Conservation (phyloP, 2,888 invertebrate genomes). For the Phortica okadai region DNA sequence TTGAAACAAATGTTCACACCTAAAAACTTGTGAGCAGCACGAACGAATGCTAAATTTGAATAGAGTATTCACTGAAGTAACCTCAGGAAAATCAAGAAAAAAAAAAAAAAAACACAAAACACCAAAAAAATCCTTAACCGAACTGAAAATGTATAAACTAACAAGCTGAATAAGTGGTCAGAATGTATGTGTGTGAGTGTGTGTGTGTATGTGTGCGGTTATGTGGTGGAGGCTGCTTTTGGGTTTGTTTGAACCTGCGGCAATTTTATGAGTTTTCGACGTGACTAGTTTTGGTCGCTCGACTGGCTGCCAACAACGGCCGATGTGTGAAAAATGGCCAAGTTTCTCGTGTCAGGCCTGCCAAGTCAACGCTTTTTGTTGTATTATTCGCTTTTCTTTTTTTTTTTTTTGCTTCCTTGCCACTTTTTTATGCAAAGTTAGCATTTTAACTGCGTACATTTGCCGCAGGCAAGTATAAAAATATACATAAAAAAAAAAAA, state of each 20-base stretch:
- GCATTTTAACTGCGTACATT: conserved; percentile 32
- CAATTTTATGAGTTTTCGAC: conserved; percentile 60
- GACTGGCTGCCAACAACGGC: conserved; percentile 9
- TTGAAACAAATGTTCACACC: conserved; percentile 63
- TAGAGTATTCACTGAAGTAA: neutral
- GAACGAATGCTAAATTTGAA: conserved; percentile 8
- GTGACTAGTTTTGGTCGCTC: conserved; percentile 58
- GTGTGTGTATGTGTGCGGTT: neutral
- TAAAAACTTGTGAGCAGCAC: conserved; percentile 41
- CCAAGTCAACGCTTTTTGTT: neutral
- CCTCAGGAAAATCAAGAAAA: neutral
- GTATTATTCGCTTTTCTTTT: neutral
- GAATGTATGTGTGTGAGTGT: neutral
- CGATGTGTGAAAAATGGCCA: conserved; percentile 33
- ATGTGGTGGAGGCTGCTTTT: conserved; percentile 28
- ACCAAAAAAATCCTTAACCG: neutral
- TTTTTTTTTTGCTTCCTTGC: neutral
- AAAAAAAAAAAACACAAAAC: conserved; percentile 14
- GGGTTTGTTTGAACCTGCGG: conserved; percentile 38
- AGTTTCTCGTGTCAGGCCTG: conserved; percentile 25
- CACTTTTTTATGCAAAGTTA: conserved; percentile 25
- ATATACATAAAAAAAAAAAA: conserved; percentile 7
- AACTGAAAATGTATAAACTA: conserved; percentile 1
- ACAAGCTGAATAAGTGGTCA: neutral
- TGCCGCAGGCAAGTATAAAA: conserved; percentile 21